Evolutionary conservation across 2,797 vertebrate species (phyloP).

Genomic region (Diceros bicornis): DNA sequence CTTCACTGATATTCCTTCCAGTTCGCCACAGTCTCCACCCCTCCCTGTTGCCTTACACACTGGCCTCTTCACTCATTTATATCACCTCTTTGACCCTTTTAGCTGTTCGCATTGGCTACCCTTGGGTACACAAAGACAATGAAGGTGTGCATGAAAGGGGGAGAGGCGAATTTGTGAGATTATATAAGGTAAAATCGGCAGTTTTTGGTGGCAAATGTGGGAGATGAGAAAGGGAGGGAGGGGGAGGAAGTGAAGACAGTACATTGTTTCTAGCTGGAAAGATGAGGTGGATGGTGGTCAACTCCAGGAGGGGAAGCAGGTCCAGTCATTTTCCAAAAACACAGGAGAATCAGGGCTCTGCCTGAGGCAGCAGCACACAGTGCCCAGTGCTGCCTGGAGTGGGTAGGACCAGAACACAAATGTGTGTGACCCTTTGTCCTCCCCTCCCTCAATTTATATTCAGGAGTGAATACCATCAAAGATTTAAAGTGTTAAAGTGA

Average conservation of each 20-base stretch:
- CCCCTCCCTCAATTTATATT: background rate
- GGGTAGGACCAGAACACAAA: background rate
- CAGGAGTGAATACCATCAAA: background rate
- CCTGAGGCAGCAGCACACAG: background rate
- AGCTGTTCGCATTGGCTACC: background rate
- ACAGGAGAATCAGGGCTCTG: background rate
- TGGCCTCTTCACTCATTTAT: background rate
- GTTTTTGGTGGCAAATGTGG: background rate
- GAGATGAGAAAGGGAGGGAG: background rate
- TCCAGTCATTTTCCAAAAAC: background rate
- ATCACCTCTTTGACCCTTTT: background rate
- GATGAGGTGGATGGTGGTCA: background rate
- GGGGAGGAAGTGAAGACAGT: background rate
- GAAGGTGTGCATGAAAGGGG: background rate
- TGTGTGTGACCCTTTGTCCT: background rate
- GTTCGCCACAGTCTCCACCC: background rate
- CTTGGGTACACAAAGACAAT: background rate
- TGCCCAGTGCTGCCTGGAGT: background rate
- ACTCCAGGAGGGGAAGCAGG: background rate
- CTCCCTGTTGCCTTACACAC: background rate
- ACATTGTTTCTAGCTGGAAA: background rate
- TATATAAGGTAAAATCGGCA: background rate
- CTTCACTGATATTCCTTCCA: background rate
- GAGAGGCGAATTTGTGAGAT: background rate
- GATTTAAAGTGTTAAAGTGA: background rate